These are phyloP conservation scores for Hydrochoerus hydrochaeris DNA, from an alignment of 2,113 vertebrate genomes.

Conservation along the genomic window DNA sequence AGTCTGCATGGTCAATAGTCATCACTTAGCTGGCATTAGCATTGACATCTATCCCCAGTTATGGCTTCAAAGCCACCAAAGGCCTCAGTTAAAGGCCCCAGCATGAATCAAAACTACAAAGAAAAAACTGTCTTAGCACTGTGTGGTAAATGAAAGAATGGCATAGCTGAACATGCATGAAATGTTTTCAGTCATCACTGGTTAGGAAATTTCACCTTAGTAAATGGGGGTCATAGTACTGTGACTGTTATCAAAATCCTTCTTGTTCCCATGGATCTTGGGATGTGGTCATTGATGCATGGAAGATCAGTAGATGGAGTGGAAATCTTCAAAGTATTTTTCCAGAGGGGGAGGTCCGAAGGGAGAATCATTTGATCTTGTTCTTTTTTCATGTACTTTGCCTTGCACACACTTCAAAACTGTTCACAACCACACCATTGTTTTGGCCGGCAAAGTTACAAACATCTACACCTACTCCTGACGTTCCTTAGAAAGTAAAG, in stretches of 20 bases:
- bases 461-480: neutral
- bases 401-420: neutral
- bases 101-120: neutral
- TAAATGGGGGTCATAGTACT: accelerated
- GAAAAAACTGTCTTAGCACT: neutral
- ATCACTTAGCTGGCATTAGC: neutral
- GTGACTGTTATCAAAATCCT: neutral
- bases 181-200: neutral
- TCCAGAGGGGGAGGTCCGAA: neutral
- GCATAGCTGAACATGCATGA: neutral
- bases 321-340: neutral
- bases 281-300: neutral
- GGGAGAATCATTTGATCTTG: neutral
- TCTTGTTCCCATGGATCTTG: neutral
- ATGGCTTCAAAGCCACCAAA: neutral
- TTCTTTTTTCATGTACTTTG: neutral
- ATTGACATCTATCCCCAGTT: neutral
- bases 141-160: neutral
- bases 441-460: neutral
- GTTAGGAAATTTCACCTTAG: neutral
- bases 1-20: neutral
- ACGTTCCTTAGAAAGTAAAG: neutral
- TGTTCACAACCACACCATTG: neutral
- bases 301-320: neutral
- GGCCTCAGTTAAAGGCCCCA: neutral